phyloP scores from a whole-genome alignment of 64 coral and sea anemone genomes.

The Montipora efflorescens region DNA sequence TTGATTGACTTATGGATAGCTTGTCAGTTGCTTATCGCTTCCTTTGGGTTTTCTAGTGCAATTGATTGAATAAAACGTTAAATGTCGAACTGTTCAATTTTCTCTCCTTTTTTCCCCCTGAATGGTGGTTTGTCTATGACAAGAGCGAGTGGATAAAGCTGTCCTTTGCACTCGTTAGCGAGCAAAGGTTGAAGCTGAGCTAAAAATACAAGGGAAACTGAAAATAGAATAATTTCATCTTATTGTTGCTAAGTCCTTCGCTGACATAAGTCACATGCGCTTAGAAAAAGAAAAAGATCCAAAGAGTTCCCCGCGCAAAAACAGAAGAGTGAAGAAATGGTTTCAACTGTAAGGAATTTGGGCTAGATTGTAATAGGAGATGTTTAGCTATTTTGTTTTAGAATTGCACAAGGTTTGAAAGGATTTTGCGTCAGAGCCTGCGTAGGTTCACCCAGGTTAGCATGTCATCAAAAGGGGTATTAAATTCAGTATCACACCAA shows the following conservation, averaged over 20 bases:
- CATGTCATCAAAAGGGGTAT: conserved; percentile 52
- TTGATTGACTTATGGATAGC: conserved; percentile 87
- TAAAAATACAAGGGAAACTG: conserved; percentile 38
- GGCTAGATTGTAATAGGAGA: background rate
- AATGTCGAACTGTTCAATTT: background rate
- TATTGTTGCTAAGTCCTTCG: conserved; percentile 3
- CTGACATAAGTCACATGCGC: conserved; percentile 23
- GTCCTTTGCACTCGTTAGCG: conserved; percentile 13
- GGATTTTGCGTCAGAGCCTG: conserved; percentile 46
- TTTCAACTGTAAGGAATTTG: conserved; percentile 15
- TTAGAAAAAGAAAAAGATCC: background rate
- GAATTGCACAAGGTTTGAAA: background rate
- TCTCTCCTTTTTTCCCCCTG: background rate
- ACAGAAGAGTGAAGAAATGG: background rate
- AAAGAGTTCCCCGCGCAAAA: background rate
- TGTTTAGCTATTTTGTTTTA: conserved; percentile 14
- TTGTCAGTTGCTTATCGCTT: conserved; percentile 77
- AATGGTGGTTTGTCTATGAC: background rate
- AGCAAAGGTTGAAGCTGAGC: background rate
- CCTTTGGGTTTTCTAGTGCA: background rate
- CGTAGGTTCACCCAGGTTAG: conserved; percentile 30
- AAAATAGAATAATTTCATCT: conserved; percentile 52
- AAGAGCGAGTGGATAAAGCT: background rate
- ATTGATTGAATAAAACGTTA: background rate
- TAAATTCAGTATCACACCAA: conserved; percentile 35